These are phyloP conservation scores for Hemicentrotus pulcherrimus DNA, from an alignment of 35 echinoderm and acorn worm species.

Conservation along the genomic window DNA sequence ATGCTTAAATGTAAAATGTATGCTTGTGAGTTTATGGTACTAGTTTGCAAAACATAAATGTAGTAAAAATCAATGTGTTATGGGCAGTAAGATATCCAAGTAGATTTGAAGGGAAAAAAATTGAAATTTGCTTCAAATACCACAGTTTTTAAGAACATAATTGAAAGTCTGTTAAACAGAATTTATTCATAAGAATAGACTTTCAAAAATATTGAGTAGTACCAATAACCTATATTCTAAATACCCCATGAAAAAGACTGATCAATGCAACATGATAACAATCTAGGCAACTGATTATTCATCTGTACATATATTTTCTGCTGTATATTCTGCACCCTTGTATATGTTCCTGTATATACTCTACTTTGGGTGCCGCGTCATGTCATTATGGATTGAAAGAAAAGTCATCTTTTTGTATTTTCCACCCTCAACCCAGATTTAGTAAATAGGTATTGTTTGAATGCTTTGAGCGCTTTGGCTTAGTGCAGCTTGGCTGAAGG, in stretches of 20 bases:
- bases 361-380: background rate
- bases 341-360: background rate
- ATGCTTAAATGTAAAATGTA: no score
- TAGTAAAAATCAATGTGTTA: background rate
- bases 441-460: no score
- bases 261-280: background rate
- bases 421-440: no score
- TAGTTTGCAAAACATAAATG: background rate
- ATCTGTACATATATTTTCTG: slow-evolving; percentile 1
- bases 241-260: background rate
- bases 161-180: background rate
- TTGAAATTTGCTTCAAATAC: no score
- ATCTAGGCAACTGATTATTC: background rate
- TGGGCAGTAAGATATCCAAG: background rate
- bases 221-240: background rate
- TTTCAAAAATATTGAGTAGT: background rate
- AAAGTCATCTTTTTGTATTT: no score
- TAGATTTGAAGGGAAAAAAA: no score
- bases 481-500: no score
- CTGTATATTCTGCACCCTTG: background rate
- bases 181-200: background rate
- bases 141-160: no score
- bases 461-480: no score
- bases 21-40: no score
- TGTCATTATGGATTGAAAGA: background rate